These are phyloP conservation scores for Hydrotaea cyrtoneurina DNA, from an alignment of 2,888 invertebrate species.

Conservation along the genomic window DNA sequence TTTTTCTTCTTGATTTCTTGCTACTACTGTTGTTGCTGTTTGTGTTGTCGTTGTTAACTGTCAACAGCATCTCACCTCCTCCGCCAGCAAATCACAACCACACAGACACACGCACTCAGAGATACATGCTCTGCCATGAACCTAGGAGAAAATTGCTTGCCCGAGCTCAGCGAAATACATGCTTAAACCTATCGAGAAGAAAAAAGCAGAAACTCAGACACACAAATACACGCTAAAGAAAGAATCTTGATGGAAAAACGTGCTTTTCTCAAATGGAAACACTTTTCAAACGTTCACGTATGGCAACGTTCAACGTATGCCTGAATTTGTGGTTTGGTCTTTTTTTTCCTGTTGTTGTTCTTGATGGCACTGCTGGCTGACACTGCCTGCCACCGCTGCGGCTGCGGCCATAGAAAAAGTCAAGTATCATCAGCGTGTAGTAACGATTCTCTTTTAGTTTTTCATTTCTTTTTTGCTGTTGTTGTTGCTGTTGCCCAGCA, in stretches of 20 bases:
- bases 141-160: not conserved
- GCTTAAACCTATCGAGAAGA: not conserved
- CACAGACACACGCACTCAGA: not conserved
- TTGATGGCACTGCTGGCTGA: not conserved
- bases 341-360: not conserved
- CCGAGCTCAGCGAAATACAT: not conserved
- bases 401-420: slow-evolving; percentile 38
- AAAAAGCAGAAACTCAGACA: not conserved
- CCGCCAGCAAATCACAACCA: slow-evolving; percentile 1
- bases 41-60: slow-evolving; percentile 42
- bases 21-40: slow-evolving; percentile 23
- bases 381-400: not conserved
- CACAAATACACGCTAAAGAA: slow-evolving; percentile 17
- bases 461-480: too few species aligned
- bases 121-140: not conserved
- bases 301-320: not conserved
- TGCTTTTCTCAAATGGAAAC: slow-evolving; percentile 41
- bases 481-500: too few species aligned
- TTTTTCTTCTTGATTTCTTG: too few species aligned
- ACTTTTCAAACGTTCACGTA: slow-evolving; percentile 29
- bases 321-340: not conserved
- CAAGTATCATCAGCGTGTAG: slow-evolving; percentile 38
- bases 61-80: slow-evolving; percentile 48
- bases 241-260: slow-evolving; percentile 37
- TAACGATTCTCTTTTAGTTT: slow-evolving; percentile 26